Evolutionary conservation across 2,797 vertebrate genomes (phyloP), one percentile per base, ranked within the genome.

Genomic region (Picus viridis): DNA sequence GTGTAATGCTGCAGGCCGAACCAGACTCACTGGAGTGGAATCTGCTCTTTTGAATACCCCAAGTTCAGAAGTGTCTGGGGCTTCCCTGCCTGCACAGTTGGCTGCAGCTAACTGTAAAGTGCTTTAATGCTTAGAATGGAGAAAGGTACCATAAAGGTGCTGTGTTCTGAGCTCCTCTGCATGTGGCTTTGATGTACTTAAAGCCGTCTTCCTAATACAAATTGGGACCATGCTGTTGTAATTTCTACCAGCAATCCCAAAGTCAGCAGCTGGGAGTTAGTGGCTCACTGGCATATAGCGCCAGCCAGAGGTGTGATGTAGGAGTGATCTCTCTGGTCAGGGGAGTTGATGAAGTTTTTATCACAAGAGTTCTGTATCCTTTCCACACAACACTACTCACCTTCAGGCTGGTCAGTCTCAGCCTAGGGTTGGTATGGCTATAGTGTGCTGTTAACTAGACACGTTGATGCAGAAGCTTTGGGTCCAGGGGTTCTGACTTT

Each of bases 171-270:
- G n/a, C 47, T 83, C 13, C 27, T 57, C 26, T 64, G 0, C 30
- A 69, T 1, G 0, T 22, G 51, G 26, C 24, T 86, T 83, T 83
- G 36, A 36, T 79, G 30, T 47, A 19, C 73, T 89, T 69, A 41
- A 83, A 86, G 49, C 13, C 43, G 13, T 51, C n/a, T 59, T 69
- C 68, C 17, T 34, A 1, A 12, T 47, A 10, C 16, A 32, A 68
- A 36, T 0, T 22, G 26, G 54, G 32, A 32, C 36, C 9, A 1
- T 12, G 22, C 7, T 80, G 9, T 36, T 2, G 0, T 36, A 4
- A 69, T 71, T 90, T 45, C 29, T 47, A 5, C 51, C 36, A 75
- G 61, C 53, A 16, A 4, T 89, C 36, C n/a, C n/a, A 41, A 53
- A 4, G 32, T 11, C 26, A 29, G 67, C 45, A 73, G 32, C 5